Conservation (phyloP, 1,140 invertebrate genomes). For the Zaprionus ornatus region DNA sequence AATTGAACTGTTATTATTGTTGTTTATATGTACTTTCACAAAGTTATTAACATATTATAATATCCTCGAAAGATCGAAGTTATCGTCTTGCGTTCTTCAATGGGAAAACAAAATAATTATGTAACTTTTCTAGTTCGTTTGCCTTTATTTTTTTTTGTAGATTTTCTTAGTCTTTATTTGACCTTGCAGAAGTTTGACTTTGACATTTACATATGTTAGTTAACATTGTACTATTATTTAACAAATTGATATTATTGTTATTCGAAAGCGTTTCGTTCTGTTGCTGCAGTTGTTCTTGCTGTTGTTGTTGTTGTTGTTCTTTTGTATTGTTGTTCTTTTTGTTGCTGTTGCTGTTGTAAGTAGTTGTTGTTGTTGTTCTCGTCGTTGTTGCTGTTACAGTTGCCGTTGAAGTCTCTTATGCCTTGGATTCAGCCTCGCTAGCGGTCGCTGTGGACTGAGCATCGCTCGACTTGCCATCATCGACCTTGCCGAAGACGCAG, state of each 20-base stretch:
- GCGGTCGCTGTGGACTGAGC: constrained; percentile 84
- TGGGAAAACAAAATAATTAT: constrained; percentile 10
- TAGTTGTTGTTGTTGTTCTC: constrained; percentile 51
- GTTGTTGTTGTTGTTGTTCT: constrained; percentile 68
- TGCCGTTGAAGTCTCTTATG: constrained; percentile 54
- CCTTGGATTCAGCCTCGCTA: constrained; percentile 80
- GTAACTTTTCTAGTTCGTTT: constrained; percentile 83
- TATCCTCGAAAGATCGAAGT: too few species aligned
- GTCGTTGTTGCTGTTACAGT: constrained; percentile 55
- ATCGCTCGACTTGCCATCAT: constrained; percentile 83
- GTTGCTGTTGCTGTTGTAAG: constrained; percentile 68
- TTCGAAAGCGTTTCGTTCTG: constrained; percentile 83
- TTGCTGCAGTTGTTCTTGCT: constrained; percentile 80
- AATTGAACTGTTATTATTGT: constrained; percentile 23
- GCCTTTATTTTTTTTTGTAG: constrained; percentile 66
- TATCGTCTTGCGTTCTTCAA: neutral
- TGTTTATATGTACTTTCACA: neutral
- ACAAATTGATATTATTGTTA: constrained; percentile 71
- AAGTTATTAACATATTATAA: neutral
- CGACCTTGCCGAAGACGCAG: constrained; percentile 85
- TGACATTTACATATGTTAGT: constrained; percentile 44
- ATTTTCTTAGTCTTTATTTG: constrained; percentile 73
- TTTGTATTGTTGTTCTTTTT: constrained; percentile 56
- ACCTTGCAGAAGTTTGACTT: constrained; percentile 74
- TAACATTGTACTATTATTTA: constrained; percentile 71